A percentile compares a stretch with the other conserved stretches of the same genome.
Conservation (phyloP, 2,797 vertebrate species). For the Microctenopoma lineatum region DNA sequence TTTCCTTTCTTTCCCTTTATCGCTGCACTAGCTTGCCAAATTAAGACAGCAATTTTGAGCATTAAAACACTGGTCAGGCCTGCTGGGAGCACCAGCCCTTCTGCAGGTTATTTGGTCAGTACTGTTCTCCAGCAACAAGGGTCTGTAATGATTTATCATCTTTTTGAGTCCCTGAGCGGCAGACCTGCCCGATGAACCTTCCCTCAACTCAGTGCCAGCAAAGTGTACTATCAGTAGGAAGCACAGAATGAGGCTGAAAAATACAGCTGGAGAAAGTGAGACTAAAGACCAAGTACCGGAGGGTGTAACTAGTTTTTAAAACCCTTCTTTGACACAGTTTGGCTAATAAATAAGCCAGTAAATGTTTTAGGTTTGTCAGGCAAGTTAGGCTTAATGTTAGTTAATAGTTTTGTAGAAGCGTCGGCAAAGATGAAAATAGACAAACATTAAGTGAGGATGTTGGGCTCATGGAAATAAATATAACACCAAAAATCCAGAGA, state of each 20-base stretch:
- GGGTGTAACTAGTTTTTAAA: too few species aligned
- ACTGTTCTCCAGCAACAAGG: constrained; percentile 34
- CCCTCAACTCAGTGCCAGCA: constrained; percentile 26
- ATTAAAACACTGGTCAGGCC: constrained; percentile 32
- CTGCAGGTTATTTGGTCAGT: constrained; percentile 58
- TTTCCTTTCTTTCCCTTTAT: background rate
- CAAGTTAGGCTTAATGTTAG: too few species aligned
- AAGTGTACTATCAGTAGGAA: constrained; percentile 27
- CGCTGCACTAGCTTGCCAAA: constrained; percentile 32
- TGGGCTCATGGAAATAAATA: too few species aligned
- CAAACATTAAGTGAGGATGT: too few species aligned
- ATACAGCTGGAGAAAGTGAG: too few species aligned
- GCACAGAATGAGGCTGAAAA: constrained; percentile 1
- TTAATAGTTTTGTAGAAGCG: too few species aligned
- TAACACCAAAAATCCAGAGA: too few species aligned
- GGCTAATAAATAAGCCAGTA: too few species aligned
- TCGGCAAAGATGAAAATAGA: too few species aligned
- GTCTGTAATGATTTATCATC: constrained; percentile 58
- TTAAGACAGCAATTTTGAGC: constrained; percentile 52
- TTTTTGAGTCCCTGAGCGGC: constrained; percentile 46
- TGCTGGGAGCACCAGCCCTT: constrained; percentile 47
- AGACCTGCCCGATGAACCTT: constrained; percentile 59
- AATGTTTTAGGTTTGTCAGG: too few species aligned
- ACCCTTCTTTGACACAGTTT: too few species aligned
- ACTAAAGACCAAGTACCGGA: too few species aligned